A percentile compares a stretch with the other conserved stretches of the same genome.
Conservation (phyloP, 2,113 vertebrate genomes). For the Ascaphus truei region DNA sequence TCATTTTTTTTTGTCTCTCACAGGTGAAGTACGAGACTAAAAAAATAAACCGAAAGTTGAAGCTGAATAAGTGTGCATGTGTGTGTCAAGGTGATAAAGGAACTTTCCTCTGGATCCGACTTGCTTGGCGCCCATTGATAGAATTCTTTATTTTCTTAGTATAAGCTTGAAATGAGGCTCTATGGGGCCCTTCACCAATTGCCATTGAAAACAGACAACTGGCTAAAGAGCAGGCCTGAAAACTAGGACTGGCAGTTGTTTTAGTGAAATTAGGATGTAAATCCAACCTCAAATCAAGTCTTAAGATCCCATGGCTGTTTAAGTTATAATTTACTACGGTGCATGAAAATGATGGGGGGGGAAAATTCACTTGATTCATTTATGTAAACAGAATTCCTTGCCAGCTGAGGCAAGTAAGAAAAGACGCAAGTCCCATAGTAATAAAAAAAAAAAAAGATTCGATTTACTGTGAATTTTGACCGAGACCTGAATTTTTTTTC, state of each 20-base stretch:
- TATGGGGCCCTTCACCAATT: background rate
- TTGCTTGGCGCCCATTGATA: constrained; percentile 14
- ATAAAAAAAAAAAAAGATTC: too few species aligned
- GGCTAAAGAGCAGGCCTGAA: background rate
- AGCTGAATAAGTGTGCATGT: constrained; percentile 4
- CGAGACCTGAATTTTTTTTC: too few species aligned
- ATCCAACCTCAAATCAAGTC: too few species aligned
- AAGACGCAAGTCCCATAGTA: too few species aligned
- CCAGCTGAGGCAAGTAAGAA: too few species aligned
- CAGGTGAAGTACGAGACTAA: constrained; percentile 18
- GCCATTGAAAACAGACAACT: constrained; percentile 18
- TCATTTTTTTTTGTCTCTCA: background rate
- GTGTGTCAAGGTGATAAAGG: constrained; percentile 7
- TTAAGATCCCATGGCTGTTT: too few species aligned
- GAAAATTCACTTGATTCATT: too few species aligned
- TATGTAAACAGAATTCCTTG: too few species aligned
- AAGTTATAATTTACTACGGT: too few species aligned
- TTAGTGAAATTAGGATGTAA: background rate
- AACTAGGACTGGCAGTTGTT: background rate
- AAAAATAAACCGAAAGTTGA: background rate
- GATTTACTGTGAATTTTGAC: too few species aligned
- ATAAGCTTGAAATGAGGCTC: constrained; percentile 16
- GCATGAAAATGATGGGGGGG: too few species aligned
- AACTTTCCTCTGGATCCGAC: constrained; percentile 2
- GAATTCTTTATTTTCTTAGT: constrained; percentile 1